Evolutionary conservation across 2,888 invertebrate genomes (phyloP).

Genomic region (Stenurella melanura): DNA sequence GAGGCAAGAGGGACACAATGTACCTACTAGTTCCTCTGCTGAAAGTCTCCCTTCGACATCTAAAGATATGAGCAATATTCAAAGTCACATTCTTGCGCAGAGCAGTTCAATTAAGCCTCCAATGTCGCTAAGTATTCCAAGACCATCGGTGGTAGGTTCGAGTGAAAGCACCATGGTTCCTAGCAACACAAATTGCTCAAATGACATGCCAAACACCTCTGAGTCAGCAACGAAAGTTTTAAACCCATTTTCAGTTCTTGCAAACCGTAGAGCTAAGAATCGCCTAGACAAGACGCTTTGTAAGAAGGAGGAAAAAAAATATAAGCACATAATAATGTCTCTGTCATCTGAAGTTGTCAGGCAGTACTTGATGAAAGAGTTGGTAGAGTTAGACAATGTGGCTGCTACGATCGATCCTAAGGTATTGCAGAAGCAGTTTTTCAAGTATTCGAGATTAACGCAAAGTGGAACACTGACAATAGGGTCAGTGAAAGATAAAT

Average conservation of each 20-base stretch:
- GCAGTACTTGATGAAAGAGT: constrained; percentile 42
- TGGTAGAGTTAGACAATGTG: constrained; percentile 40
- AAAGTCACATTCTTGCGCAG: not conserved
- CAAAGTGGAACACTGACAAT: constrained; percentile 10
- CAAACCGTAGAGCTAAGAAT: not conserved
- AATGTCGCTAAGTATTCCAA: not conserved
- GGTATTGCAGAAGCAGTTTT: constrained; percentile 36
- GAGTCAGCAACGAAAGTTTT: not conserved
- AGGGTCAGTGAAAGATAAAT: constrained; percentile 42
- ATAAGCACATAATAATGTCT: constrained; percentile 39
- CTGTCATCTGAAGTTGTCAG: constrained; percentile 31
- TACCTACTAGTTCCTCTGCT: not conserved
- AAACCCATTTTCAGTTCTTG: constrained; percentile 13
- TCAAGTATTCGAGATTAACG: constrained; percentile 29
- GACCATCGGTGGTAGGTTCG: not conserved
- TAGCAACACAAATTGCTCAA: not conserved
- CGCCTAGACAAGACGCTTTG: not conserved
- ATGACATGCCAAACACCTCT: not conserved
- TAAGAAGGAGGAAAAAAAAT: constrained; percentile 30
- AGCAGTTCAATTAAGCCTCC: not conserved
- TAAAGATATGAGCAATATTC: not conserved
- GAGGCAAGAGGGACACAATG: not conserved
- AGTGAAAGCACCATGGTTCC: not conserved
- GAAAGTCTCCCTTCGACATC: not conserved
- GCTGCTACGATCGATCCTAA: constrained; percentile 28